Conservation (phyloP, 2,888 invertebrate species). For the Metellina segmentata region DNA sequence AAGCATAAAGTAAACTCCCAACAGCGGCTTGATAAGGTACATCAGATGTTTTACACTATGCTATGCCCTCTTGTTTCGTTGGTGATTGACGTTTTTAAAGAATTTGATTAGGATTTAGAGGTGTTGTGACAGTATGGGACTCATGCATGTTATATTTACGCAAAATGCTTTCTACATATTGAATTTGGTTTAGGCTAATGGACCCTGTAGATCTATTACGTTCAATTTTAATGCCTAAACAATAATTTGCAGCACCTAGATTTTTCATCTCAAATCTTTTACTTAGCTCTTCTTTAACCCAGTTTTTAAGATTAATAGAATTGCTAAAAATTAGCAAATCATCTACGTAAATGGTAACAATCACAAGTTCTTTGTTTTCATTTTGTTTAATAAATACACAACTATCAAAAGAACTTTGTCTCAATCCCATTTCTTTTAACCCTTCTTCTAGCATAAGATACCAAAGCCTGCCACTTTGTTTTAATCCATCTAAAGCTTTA, state of each 20-base stretch:
- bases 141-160: slow-evolving; percentile 6
- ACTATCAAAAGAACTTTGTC: slow-evolving; percentile 61
- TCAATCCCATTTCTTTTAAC: slow-evolving; percentile 70
- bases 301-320: slow-evolving; percentile 8
- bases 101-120: not conserved
- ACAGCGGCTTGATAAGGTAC: too few species aligned
- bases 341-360: slow-evolving; percentile 68
- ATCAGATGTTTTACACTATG: too few species aligned
- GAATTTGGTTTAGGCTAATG: slow-evolving; percentile 19
- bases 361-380: slow-evolving; percentile 7
- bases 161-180: not conserved
- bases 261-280: slow-evolving; percentile 47
- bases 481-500: slow-evolving; percentile 77
- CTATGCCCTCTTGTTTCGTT: too few species aligned
- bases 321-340: slow-evolving; percentile 49
- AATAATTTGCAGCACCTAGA: slow-evolving; percentile 5
- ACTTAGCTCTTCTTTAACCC: slow-evolving; percentile 27
- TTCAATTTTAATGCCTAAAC: slow-evolving; percentile 29
- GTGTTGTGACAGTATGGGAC: slow-evolving; percentile 1
- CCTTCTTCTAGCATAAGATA: slow-evolving; percentile 70
- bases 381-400: slow-evolving; percentile 33
- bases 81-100: not conserved
- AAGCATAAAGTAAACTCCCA: too few species aligned
- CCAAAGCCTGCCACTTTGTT: too few species aligned
- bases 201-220: not conserved